A percentile compares a stretch with the other conserved stretches of the same genome.
Conservation (phyloP, 2,113 vertebrate species). For the Bombycilla garrulus region DNA sequence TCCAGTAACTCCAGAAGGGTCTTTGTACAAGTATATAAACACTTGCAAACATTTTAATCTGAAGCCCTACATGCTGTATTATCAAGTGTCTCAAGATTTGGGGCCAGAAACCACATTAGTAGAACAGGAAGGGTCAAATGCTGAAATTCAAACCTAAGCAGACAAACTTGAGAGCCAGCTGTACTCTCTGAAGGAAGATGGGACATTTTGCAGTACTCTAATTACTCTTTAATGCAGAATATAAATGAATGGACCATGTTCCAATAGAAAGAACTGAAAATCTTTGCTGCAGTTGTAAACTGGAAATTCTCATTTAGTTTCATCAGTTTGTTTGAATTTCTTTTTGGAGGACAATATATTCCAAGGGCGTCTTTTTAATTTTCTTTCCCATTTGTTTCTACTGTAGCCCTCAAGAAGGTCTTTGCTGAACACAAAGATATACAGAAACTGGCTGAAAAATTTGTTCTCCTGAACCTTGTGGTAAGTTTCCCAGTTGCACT, state of each 20-base stretch:
- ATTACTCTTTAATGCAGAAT: background rate
- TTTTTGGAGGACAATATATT: background rate
- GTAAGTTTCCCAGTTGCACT: conserved; percentile 73
- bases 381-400: background rate
- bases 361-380: background rate
- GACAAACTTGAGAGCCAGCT: background rate
- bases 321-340: background rate
- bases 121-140: background rate
- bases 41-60: background rate
- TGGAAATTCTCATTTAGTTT: background rate
- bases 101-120: background rate
- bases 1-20: background rate
- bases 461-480: conserved; percentile 89
- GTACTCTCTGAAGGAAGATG: background rate
- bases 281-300: background rate
- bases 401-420: conserved; percentile 86
- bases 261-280: background rate
- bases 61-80: background rate
- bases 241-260: background rate
- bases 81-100: background rate
- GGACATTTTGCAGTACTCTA: background rate
- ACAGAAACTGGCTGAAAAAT: conserved; percentile 87
- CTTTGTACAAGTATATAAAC: background rate
- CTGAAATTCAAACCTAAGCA: background rate
- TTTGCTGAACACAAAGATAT: conserved; percentile 84